Evolutionary conservation across 2,113 vertebrate genomes (phyloP).

Genomic region (Telmatochromis brichardi): DNA sequence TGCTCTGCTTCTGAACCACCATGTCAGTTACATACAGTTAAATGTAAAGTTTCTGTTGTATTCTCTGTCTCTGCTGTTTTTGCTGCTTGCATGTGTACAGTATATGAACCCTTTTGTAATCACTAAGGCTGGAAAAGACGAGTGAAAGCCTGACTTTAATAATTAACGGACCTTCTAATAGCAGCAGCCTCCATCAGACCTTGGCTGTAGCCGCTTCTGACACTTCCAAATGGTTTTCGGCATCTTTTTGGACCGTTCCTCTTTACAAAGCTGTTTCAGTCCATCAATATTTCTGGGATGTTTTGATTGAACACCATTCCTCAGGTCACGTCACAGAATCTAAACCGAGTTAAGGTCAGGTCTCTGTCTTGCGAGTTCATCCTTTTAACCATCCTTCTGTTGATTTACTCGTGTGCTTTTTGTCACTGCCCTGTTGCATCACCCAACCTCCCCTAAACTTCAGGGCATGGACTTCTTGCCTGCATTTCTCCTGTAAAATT

Average conservation of each 20-base stretch:
- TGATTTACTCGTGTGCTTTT: neutral
- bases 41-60: neutral
- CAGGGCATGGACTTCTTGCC: neutral
- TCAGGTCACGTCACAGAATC: neutral
- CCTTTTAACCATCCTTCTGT: neutral
- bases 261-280: neutral
- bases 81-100: neutral
- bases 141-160: neutral
- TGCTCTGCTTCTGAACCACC: neutral
- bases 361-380: neutral
- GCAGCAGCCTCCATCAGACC: neutral
- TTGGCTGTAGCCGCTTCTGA: neutral
- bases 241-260: neutral
- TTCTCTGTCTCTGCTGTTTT: fast-evolving
- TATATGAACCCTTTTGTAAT: neutral
- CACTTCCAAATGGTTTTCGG: neutral
- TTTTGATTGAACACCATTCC: neutral
- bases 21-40: neutral
- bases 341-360: neutral
- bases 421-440: neutral
- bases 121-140: neutral
- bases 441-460: neutral
- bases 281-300: neutral
- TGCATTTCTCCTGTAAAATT: neutral
- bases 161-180: neutral